Percentiles rank a stretch among this genome's conserved stretches.
phyloP scores from a whole-genome alignment of 2,797 vertebrate genomes.

The Macropodus opercularis region DNA sequence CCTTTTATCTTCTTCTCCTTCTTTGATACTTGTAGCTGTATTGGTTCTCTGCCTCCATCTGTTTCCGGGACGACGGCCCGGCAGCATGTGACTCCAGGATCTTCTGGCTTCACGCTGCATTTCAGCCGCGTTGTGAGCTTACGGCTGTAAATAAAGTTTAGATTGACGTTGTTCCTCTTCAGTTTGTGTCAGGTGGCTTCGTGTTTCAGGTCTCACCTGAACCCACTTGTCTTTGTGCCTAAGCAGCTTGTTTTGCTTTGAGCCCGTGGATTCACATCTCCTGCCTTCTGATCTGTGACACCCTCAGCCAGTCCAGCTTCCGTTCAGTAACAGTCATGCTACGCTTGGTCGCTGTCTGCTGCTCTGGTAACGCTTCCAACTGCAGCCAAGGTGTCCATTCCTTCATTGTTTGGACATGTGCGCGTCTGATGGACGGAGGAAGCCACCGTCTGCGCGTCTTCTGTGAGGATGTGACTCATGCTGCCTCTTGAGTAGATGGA shows the following conservation, averaged over 20 bases:
- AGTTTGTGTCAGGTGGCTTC: too few species aligned
- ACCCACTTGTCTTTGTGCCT: too few species aligned
- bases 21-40: not conserved
- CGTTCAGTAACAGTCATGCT: not conserved
- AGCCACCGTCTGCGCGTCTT: not conserved
- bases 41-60: not conserved
- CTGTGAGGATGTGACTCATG: not conserved
- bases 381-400: not conserved
- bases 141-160: too few species aligned
- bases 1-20: not conserved
- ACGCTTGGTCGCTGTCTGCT: not conserved
- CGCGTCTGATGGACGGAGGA: not conserved
- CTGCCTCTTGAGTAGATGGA: conserved; percentile 16
- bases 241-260: too few species aligned
- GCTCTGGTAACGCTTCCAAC: not conserved
- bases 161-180: too few species aligned
- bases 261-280: not conserved
- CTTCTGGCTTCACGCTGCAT: too few species aligned
- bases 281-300: not conserved
- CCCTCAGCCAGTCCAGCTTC: not conserved
- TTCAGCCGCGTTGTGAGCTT: too few species aligned
- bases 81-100: too few species aligned
- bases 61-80: too few species aligned
- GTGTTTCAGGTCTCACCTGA: too few species aligned
- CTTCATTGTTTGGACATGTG: too few species aligned